A percentile compares a stretch with the other conserved stretches of the same genome.
phyloP scores from a whole-genome alignment of 2,797 vertebrate genomes.

The Zenarchopterus dispar region DNA sequence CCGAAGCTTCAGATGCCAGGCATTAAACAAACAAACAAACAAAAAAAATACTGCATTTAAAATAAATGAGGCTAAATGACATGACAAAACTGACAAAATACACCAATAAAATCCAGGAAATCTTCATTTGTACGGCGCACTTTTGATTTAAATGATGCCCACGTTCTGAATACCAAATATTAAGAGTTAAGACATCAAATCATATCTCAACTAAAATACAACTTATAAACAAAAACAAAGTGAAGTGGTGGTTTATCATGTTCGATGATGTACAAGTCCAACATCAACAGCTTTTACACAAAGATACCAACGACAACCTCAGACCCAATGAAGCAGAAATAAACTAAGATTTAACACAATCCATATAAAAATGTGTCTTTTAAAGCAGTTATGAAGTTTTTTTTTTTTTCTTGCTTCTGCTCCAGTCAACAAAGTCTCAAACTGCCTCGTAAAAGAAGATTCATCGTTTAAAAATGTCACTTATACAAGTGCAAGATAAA shows the following conservation, averaged over 20 bases:
- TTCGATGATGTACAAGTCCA: not conserved
- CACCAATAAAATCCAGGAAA: no score
- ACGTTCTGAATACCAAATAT: slow-evolving; percentile 1
- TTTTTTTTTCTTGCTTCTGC: slow-evolving; percentile 12
- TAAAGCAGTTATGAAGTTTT: slow-evolving; percentile 10
- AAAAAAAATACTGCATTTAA: no score
- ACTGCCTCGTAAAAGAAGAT: not conserved
- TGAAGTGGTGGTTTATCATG: not conserved
- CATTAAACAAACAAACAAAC: no score
- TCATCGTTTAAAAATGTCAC: no score
- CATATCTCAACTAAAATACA: not conserved
- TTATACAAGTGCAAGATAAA: not conserved
- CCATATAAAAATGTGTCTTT: slow-evolving; percentile 7
- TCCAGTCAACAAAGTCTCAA: not conserved
- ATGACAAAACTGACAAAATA: no score
- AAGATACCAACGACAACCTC: slow-evolving; percentile 4
- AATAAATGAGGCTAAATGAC: no score
- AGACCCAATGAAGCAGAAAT: not conserved
- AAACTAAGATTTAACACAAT: not conserved
- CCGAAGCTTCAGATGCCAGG: no score
- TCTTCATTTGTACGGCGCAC: no score
- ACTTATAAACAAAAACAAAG: not conserved
- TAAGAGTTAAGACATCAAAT: not conserved
- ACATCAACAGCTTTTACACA: not conserved
- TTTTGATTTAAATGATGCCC: no score